These are phyloP conservation scores for Cataglyphis albicans DNA, from an alignment of 2,888 invertebrate genomes.

Conservation along the genomic window DNA sequence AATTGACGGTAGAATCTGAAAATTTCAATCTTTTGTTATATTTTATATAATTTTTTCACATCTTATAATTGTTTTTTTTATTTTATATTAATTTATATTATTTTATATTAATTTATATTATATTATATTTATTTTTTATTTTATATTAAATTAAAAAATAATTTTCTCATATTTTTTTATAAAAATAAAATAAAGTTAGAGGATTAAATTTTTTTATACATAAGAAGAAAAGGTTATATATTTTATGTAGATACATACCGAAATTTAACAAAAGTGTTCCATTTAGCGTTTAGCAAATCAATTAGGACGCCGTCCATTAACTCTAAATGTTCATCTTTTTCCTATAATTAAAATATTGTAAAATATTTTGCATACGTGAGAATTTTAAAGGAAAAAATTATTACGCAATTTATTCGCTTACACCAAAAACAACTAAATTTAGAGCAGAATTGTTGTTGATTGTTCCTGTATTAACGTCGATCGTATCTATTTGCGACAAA, in stretches of 20 bases:
- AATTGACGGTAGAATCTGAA: conserved; percentile 96
- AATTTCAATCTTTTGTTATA: conserved; percentile 49
- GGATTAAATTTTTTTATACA: background rate
- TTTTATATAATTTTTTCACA: background rate
- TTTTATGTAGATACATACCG: conserved; percentile 81
- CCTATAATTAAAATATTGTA: conserved; percentile 87
- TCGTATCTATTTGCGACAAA: conserved; percentile 97
- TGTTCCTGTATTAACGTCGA: conserved; percentile 95
- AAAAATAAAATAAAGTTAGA: background rate
- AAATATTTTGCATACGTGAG: background rate
- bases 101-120: no score
- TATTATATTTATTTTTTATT: background rate
- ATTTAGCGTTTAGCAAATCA: conserved; percentile 97
- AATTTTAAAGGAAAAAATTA: background rate
- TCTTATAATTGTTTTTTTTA: background rate
- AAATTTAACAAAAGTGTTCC: conserved; percentile 98
- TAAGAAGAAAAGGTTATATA: background rate
- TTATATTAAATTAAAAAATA: background rate
- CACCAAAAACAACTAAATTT: conserved; percentile 98
- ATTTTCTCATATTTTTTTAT: background rate
- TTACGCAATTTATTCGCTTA: conserved; percentile 86
- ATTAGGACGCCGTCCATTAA: conserved; percentile 97
- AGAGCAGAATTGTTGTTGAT: conserved; percentile 98
- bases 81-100: no score
- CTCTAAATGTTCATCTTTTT: conserved; percentile 97